phyloP scores from a whole-genome alignment of 2,797 vertebrate species.

The Cirrhinus mrigala region DNA sequence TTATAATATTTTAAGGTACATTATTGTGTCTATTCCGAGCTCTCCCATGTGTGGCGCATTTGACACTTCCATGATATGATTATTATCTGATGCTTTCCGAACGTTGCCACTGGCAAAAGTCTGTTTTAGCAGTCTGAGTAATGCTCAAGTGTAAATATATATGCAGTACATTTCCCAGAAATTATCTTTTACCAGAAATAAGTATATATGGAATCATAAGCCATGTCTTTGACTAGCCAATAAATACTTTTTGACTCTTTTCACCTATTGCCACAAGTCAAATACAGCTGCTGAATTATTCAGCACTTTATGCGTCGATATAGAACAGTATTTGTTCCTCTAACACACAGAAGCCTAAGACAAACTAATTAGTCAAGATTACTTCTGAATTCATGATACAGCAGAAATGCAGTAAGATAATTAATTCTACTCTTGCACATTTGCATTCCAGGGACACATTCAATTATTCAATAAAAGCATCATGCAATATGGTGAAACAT shows the following conservation, averaged over 20 bases:
- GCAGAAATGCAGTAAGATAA: slow-evolving; percentile 30
- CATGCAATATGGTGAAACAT: slow-evolving; percentile 34
- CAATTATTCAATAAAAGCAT: slow-evolving; percentile 48
- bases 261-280: neutral
- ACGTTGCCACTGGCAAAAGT: slow-evolving; percentile 8
- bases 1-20: slow-evolving; percentile 19
- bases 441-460: slow-evolving; percentile 32
- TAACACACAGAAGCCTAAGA: slow-evolving; percentile 15
- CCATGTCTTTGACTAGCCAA: slow-evolving; percentile 2
- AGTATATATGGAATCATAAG: neutral
- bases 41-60: slow-evolving; percentile 15
- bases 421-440: slow-evolving; percentile 23
- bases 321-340: slow-evolving; percentile 17
- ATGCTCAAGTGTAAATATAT: slow-evolving; percentile 17
- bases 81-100: slow-evolving; percentile 20
- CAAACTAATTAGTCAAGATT: slow-evolving; percentile 44
- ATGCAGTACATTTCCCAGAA: slow-evolving; percentile 6
- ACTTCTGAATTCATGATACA: slow-evolving; percentile 34
- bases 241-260: neutral
- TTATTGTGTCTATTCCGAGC: slow-evolving; percentile 1
- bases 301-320: slow-evolving; percentile 3
- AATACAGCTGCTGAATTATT: slow-evolving; percentile 27
- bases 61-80: slow-evolving; percentile 17
- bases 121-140: slow-evolving; percentile 21
- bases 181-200: neutral